Conservation (phyloP, 2,797 vertebrate species). For the Scolopax rusticola region DNA sequence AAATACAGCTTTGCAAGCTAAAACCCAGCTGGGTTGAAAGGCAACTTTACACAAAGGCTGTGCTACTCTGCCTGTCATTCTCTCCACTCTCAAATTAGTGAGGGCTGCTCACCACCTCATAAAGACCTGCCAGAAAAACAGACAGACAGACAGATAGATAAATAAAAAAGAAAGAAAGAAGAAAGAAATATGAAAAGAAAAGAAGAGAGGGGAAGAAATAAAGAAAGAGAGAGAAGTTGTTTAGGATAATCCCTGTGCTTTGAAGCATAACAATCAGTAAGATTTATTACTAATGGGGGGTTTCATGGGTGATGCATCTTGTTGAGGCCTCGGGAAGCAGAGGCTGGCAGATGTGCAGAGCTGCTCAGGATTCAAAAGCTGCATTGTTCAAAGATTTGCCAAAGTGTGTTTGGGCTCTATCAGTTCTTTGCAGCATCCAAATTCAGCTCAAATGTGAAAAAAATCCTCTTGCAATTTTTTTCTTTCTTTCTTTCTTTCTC, state of each 20-base stretch:
- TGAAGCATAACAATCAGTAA: not conserved
- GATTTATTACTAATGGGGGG: not conserved
- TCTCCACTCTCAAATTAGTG: not conserved
- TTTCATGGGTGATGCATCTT: not conserved
- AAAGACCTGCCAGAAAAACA: not conserved
- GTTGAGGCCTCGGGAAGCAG: not conserved
- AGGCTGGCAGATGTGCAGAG: not conserved
- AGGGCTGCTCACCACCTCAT: not conserved
- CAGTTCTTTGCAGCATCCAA: not conserved
- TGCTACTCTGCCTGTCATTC: not conserved
- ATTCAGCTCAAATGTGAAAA: not conserved
- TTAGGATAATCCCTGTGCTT: not conserved
- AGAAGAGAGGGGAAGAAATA: no score
- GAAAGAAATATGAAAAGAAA: not conserved
- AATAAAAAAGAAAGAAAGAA: not conserved
- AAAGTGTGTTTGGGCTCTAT: not conserved
- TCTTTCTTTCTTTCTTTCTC: no score
- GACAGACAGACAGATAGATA: not conserved
- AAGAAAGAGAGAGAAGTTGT: not conserved
- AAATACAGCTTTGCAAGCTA: not conserved
- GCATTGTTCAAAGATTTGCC: not conserved
- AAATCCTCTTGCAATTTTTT: not conserved
- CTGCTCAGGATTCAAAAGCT: not conserved
- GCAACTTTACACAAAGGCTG: not conserved
- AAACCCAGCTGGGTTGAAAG: not conserved